Base-by-base conservation (phyloP, 2,888 invertebrate genomes). In the Thera obeliscata region DNA sequence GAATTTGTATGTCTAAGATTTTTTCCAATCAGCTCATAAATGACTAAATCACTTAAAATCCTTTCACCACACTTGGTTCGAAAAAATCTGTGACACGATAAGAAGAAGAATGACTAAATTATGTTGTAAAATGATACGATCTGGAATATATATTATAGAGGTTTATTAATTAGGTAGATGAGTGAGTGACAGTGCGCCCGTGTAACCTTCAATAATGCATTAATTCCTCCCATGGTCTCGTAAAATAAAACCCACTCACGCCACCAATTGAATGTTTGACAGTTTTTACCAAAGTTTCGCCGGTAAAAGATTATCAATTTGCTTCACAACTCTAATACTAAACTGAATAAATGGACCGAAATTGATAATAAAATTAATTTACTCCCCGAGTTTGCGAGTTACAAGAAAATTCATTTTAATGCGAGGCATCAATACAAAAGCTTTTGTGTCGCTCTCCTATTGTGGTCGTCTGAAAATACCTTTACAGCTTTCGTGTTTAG, bases 311-410 rank as follows among this genome's bases (percentile, higher is more conserved):
- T 77, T 75, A 76, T 72, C 74, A 75, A 75, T 73, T 74, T 66
- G 43, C 63, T 70, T 54, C 65, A 73, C 64, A 74, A 77, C 69
- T 64, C 2, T 76, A 76, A 68, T 72, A 74, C 73, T 73, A 73
- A 67, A 69, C 74, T 72, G 71, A 72, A 71, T 73, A 76, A 78
- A 76, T 75, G 72, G 73, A 68, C 65, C 74, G 65, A 76, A 74
- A 76, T 76, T 76, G 76, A 76, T 76, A 76, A 75, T 76, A 76
- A 78, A 76, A 76, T 78, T 78, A 76, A 76, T 78, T 76, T 74
- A 74, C 70, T 76, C 69, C 70, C 72, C 66, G 69, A 71, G 72
- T 67, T 71, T 56, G 50, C 52, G 64, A 58, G 70, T 52, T 66
- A 64, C 66, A 62, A 68, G 68, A 70, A 71, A 66, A 73, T 68